Conservation (phyloP, 2,797 vertebrate species). For the Anguilla anguilla region DNA sequence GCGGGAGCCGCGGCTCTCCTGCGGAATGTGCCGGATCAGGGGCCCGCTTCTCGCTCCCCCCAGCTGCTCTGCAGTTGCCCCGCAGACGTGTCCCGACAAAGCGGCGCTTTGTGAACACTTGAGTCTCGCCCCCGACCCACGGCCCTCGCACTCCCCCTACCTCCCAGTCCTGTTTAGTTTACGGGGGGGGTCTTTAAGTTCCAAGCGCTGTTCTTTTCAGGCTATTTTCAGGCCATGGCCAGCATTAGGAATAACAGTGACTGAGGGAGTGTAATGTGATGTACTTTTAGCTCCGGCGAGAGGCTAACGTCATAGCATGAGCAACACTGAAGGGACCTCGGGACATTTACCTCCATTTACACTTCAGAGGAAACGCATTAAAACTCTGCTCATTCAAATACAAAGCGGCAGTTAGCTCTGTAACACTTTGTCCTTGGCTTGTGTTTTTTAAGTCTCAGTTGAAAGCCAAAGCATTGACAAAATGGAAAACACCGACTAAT, state of each 20-base stretch:
- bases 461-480: not conserved
- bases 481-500: not conserved
- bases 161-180: not conserved
- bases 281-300: not conserved
- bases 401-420: not conserved
- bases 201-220: not conserved
- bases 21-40: slow-evolving; percentile 1
- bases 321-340: not conserved
- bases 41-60: not conserved
- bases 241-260: not conserved
- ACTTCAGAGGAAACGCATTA: not conserved
- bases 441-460: not conserved
- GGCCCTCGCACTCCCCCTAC: not conserved
- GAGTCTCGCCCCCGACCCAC: not conserved
- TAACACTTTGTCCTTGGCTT: not conserved
- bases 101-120: slow-evolving; percentile 9
- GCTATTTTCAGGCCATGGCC: not conserved
- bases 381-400: not conserved
- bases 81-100: slow-evolving; percentile 17
- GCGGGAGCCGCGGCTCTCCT: not conserved
- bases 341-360: not conserved
- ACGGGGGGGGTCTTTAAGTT: too few species aligned
- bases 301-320: not conserved
- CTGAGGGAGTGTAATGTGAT: not conserved
- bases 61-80: slow-evolving; percentile 30